phyloP scores from a whole-genome alignment of 2,113 vertebrate species.

The Sardina pilchardus region DNA sequence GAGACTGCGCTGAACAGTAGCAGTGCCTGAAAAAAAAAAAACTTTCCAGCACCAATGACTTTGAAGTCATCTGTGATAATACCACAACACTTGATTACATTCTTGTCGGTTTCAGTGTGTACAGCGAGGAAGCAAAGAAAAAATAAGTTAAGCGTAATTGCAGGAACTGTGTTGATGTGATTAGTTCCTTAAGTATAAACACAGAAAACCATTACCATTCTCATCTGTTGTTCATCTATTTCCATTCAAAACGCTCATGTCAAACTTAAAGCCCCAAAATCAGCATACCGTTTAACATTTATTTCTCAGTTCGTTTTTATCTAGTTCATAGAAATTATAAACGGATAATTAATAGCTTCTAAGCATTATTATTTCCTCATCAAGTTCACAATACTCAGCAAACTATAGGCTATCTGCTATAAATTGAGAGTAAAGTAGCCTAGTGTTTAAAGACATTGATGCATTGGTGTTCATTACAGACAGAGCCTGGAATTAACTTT shows the following conservation, averaged over 20 bases:
- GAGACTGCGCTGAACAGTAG: conserved; percentile 33
- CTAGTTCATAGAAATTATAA: background rate
- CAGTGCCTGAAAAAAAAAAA: conserved; percentile 23
- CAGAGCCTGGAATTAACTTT: background rate
- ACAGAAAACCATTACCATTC: conserved; percentile 67
- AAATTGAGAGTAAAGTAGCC: background rate
- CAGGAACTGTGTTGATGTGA: conserved; percentile 70
- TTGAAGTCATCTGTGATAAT: conserved; percentile 52
- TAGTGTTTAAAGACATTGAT: background rate
- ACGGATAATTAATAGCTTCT: background rate
- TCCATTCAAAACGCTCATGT: conserved; percentile 46
- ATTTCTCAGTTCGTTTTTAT: background rate
- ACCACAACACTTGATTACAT: conserved; percentile 51
- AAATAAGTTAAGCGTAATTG: conserved; percentile 74
- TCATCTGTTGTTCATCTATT: conserved; percentile 64
- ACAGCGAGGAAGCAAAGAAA: conserved; percentile 62
- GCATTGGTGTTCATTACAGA: background rate
- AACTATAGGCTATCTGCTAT: background rate
- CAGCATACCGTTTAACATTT: background rate
- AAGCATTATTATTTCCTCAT: too few species aligned
- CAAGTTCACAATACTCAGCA: background rate
- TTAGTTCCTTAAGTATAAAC: conserved; percentile 67
- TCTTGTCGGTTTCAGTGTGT: conserved; percentile 53
- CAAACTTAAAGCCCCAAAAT: conserved; percentile 41
- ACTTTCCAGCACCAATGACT: conserved; percentile 45